These are phyloP conservation scores for Phainopepla nitens DNA, from an alignment of 2,113 vertebrate species.

Conservation along the genomic window DNA sequence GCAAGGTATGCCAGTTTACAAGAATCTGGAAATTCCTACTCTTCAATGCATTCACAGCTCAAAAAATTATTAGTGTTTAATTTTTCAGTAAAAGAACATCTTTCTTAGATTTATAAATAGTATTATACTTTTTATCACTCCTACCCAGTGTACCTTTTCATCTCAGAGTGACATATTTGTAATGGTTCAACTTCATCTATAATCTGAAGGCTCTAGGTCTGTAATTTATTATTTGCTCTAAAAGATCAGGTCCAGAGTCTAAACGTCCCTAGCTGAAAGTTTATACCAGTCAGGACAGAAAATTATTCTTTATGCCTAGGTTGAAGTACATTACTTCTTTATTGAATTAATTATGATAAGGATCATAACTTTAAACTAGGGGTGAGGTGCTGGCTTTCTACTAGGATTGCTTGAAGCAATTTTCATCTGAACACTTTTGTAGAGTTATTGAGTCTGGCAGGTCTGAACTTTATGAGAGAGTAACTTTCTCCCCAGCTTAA, in stretches of 20 bases:
- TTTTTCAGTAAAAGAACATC: background rate
- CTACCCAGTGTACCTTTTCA: constrained; percentile 57
- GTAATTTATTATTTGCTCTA: constrained; percentile 87
- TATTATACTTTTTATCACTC: constrained; percentile 62
- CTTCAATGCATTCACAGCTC: constrained; percentile 20
- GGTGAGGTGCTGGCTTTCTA: constrained; percentile 92
- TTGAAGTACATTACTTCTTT: constrained; percentile 98
- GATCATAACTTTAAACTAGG: constrained; percentile 99
- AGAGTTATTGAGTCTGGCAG: constrained; percentile 99
- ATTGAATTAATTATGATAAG: constrained; percentile 99
- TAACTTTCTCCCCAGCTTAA: constrained; percentile 93
- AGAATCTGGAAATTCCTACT: background rate
- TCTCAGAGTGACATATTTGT: constrained; percentile 63
- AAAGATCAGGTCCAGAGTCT: constrained; percentile 87
- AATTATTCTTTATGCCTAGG: constrained; percentile 89
- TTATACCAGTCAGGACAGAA: constrained; percentile 85
- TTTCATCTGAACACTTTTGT: constrained; percentile 88
- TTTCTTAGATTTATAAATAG: constrained; percentile 58
- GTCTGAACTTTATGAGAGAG: constrained; percentile 95
- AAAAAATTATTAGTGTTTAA: constrained; percentile 2
- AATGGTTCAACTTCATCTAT: constrained; percentile 66
- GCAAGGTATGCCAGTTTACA: background rate
- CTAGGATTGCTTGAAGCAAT: constrained; percentile 92
- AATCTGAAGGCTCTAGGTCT: constrained; percentile 80
- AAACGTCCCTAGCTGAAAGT: constrained; percentile 88